Evolutionary conservation across 2,797 vertebrate genomes (phyloP).

Genomic region (Cossypha dichroa): DNA sequence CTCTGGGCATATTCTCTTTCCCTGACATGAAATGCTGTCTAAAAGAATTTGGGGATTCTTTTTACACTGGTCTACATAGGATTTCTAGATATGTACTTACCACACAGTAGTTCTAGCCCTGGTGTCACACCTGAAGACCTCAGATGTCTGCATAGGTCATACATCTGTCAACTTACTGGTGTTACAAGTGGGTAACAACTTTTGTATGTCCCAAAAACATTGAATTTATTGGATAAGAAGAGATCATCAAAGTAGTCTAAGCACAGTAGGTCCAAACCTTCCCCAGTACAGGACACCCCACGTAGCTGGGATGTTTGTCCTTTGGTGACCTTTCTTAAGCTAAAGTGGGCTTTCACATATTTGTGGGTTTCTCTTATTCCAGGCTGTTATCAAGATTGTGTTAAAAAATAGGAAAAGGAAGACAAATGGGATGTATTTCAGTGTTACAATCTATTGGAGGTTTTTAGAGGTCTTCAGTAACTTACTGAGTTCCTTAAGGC

Average conservation of each 20-base stretch:
- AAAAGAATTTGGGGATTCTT: neutral
- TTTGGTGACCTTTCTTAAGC: neutral
- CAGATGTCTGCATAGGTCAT: neutral
- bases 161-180: neutral
- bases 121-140: neutral
- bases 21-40: neutral
- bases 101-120: neutral
- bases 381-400: neutral
- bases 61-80: neutral
- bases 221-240: neutral
- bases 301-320: neutral
- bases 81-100: neutral
- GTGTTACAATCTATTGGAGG: neutral
- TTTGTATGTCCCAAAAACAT: neutral
- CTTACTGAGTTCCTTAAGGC: neutral
- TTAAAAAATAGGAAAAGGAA: neutral
- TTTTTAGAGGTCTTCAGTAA: neutral
- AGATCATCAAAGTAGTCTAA: neutral
- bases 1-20: neutral
- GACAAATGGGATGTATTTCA: neutral
- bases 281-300: accelerated
- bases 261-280: neutral
- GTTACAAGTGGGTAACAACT: neutral
- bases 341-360: neutral
- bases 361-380: neutral